Percentiles rank a stretch among this genome's conserved stretches.
Evolutionary conservation across 2,797 vertebrate genomes (phyloP).

Genomic region (Gallinago stenura): DNA sequence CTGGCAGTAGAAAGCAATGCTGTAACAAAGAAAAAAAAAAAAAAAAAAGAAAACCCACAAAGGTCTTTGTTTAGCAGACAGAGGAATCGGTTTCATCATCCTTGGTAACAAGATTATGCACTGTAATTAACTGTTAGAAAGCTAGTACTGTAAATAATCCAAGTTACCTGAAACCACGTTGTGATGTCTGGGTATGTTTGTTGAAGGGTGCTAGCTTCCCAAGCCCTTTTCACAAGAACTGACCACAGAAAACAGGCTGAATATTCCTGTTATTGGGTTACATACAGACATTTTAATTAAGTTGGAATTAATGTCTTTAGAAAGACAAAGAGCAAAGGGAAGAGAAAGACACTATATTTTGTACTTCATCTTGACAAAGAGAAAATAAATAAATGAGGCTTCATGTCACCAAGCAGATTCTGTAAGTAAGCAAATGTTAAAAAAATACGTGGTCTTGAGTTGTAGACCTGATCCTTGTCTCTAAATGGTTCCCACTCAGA

Average conservation of each 20-base stretch:
- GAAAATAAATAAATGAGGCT: not conserved
- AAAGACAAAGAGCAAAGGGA: not conserved
- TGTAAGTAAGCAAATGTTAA: not conserved
- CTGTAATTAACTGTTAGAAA: conserved; percentile 44
- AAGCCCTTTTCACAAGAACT: not conserved
- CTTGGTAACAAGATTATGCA: conserved; percentile 36
- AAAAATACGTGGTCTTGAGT: not conserved
- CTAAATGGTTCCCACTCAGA: not conserved
- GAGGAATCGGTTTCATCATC: conserved; percentile 39
- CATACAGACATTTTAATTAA: not conserved
- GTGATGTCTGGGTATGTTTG: not conserved
- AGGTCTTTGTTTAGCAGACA: not conserved
- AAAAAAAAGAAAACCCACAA: accelerated
- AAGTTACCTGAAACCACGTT: conserved; percentile 45
- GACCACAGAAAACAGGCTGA: not conserved
- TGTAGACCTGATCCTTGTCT: not conserved
- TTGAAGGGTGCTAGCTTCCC: not conserved
- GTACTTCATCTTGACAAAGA: not conserved
- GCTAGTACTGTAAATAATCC: conserved; percentile 18
- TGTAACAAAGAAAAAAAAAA: not conserved
- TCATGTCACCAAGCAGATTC: not conserved
- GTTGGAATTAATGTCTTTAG: not conserved
- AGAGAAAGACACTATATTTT: not conserved
- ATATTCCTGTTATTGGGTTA: not conserved
- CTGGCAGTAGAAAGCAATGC: conserved; percentile 1